phyloP scores from a whole-genome alignment of 2,888 invertebrate genomes.

The Caenorhabditis auriculariae region DNA sequence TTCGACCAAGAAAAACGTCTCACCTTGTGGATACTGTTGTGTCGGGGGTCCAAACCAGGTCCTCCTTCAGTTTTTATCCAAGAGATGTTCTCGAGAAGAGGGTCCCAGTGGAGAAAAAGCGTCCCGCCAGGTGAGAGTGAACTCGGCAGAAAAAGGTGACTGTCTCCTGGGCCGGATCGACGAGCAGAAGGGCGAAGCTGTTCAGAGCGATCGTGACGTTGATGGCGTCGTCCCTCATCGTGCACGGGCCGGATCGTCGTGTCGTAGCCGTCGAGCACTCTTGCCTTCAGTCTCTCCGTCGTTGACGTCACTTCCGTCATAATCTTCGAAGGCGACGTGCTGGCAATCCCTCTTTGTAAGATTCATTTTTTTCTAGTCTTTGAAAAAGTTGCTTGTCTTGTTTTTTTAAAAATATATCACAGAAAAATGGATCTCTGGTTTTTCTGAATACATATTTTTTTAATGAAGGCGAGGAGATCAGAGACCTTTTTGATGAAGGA shows the following conservation, averaged over 20 bases:
- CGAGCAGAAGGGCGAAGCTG: slow-evolving; percentile 14
- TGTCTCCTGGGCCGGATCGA: slow-evolving; percentile 39
- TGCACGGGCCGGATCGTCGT: slow-evolving; percentile 28
- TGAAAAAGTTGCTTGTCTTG: too few species aligned
- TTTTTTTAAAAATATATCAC: too few species aligned
- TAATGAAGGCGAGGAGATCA: too few species aligned
- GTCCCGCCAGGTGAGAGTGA: slow-evolving; percentile 40
- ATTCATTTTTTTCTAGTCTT: too few species aligned
- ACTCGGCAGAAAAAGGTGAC: slow-evolving; percentile 40
- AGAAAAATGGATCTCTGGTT: too few species aligned
- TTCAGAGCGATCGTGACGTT: slow-evolving; percentile 28
- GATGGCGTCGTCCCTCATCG: slow-evolving; percentile 17
- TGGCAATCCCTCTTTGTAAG: too few species aligned
- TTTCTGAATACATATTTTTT: too few species aligned
- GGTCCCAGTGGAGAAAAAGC: slow-evolving; percentile 36
- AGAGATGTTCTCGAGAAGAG: slow-evolving; percentile 18
- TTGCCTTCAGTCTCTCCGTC: too few species aligned
- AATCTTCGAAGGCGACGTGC: too few species aligned
- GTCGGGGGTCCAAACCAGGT: slow-evolving; percentile 40
- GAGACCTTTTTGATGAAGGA: too few species aligned
- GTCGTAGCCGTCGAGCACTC: too few species aligned
- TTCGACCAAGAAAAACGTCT: not conserved
- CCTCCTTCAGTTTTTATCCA: slow-evolving; percentile 44
- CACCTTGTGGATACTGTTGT: slow-evolving; percentile 34
- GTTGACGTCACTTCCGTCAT: too few species aligned